Base-by-base conservation (phyloP, 37 sponge, comb jelly and placozoan species). In the Amphimedon queenslandica region DNA sequence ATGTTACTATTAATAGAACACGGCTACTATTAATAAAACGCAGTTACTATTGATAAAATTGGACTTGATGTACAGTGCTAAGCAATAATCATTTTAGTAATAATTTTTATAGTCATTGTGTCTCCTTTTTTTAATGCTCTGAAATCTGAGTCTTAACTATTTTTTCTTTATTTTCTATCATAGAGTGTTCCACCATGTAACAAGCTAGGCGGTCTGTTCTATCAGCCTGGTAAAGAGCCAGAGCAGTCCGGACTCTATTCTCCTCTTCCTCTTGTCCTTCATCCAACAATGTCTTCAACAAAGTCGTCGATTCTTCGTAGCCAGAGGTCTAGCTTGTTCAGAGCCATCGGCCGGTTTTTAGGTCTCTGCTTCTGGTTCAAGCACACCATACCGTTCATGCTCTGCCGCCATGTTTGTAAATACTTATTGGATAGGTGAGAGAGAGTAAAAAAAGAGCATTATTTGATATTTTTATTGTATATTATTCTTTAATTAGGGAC, bases 391-490 rank as follows among this genome's bases (percentile, higher is more conserved):
- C 96, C 96, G 16, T 67, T 96, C 60, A 85, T 85, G 78, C 71
- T 96, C 37, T 76, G 90, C 35, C 77, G 96, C 39, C 96, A 96
- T 73, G 96, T 96, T 37, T 83, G 86, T 58, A 95, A 95, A 47
- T 91, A 73, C 66, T 64, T 95, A 1, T 69, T 95, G 29, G 96
- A 88, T 70, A 86, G 87, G 87, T 86, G 41, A 10, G 69, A 66
- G 27, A 18, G 36, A 27, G 27, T 32, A 11, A 11, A 18, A 42
- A 4, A 42, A 10, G 6, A 36, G 69, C 42, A 11, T 10, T 55
- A 18, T 53, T 53, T 60, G 61, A 60, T 25, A 60, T 6, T 13
- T 60, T 25, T 11, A 25, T n/a, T 60, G 13, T 8, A 18, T 18
- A 8, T 47, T 13, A 18, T 47, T 47, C 13, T 58, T 43, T 56